Base-by-base conservation (phyloP, 2,888 invertebrate genomes). In the Drosophila mulleri region DNA sequence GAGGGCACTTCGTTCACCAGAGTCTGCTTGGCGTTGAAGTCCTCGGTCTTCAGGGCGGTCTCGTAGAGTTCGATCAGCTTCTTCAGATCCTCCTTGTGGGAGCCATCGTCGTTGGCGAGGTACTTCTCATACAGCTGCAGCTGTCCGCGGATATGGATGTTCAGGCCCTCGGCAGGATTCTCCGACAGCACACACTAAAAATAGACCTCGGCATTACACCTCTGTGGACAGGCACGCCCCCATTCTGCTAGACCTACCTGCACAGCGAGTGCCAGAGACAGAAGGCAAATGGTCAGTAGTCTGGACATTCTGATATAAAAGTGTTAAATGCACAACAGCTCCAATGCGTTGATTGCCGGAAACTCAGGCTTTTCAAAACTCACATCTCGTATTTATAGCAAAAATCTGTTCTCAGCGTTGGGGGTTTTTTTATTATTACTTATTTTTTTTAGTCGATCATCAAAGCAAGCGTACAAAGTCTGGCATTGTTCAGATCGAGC, bases 61-160 rank as follows among this genome's bases (percentile, higher is more conserved):
- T 90, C 90, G 20, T 86, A 88, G 42, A 90, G 60, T n/a, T 60
- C 52, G 29, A 90, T 80, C 56, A 90, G 57, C 60, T 88, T 88
- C 18, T 80, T 72, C 2, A 91, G 67, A 23, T 91, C 83, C 47
- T 75, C 81, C 39, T 81, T 82, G 41, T 85, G 79, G 2, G 80
- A 45, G n/a, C 81, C 82, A 62, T 85, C 83, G 9, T 85, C 80
- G 23, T 74, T 67, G 44, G 73, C 66, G 4, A 78, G 65, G 60
- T 89, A 81, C 14, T 72, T 73, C 37, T 80, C 78, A 59, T 83
- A 90, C 14, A 77, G 71, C 29, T 74, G 78, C 26, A 91, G 71
- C 35, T 90, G 88, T 26, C 77, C 78, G 18, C 90, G 90, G 7
- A 91, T 82, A 44, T 86, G 79, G 14, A 64, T 66, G 39, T 91